Percentiles rank a stretch among this genome's conserved stretches.
Conservation (phyloP, 2,888 invertebrate genomes). For the Limnephilus lunatus region DNA sequence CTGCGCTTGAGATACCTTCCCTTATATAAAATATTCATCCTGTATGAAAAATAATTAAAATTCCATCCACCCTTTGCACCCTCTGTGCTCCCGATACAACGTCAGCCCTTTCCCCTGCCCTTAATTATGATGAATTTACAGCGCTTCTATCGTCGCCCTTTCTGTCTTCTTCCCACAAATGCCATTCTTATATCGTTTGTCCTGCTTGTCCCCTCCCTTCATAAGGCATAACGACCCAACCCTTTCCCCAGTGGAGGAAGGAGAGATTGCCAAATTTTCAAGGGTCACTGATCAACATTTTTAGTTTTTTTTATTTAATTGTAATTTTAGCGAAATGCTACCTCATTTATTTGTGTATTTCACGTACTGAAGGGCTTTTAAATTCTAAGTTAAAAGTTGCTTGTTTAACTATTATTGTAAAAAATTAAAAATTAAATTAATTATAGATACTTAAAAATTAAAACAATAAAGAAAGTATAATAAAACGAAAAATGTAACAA, state of each 20-base stretch:
- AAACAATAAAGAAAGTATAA: too few species aligned
- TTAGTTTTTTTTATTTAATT: neutral
- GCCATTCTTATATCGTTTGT: slow-evolving; percentile 37
- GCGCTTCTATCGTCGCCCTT: slow-evolving; percentile 48
- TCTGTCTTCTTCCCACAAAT: slow-evolving; percentile 22
- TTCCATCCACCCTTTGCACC: slow-evolving; percentile 47
- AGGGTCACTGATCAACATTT: neutral
- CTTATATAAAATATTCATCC: slow-evolving; percentile 42
- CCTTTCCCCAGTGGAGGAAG: slow-evolving; percentile 37
- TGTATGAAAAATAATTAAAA: slow-evolving; percentile 63
- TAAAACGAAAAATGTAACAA: too few species aligned
- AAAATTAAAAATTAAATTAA: too few species aligned
- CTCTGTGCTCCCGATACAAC: slow-evolving; percentile 49
- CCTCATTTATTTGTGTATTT: too few species aligned
- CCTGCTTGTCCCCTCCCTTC: slow-evolving; percentile 41
- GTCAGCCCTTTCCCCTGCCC: slow-evolving; percentile 53
- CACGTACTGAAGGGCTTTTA: too few species aligned
- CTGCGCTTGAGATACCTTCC: slow-evolving; percentile 9
- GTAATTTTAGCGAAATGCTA: neutral
- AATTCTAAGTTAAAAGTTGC: too few species aligned
- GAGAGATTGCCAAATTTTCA: slow-evolving; percentile 17
- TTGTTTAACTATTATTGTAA: too few species aligned
- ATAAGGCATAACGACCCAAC: slow-evolving; percentile 50
- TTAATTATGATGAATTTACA: slow-evolving; percentile 65
- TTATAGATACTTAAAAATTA: too few species aligned